phyloP scores from a whole-genome alignment of 2,797 vertebrate species.

The Tenualosa thibaudeaui region DNA sequence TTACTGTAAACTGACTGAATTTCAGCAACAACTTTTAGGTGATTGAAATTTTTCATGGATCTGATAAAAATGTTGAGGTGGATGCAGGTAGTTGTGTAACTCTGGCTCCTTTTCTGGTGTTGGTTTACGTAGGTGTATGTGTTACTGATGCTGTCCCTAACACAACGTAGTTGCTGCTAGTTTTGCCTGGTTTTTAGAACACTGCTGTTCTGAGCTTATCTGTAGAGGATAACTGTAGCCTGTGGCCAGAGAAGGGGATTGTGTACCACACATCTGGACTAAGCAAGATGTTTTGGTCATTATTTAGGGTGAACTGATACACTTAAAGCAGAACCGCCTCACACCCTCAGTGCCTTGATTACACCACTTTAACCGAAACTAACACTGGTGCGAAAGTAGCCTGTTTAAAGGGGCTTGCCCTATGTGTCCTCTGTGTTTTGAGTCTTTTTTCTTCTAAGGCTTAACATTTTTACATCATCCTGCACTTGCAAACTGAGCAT shows the following conservation, averaged over 20 bases:
- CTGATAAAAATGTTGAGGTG: conserved; percentile 20
- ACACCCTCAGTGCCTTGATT: conserved; percentile 36
- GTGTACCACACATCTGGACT: conserved; percentile 34
- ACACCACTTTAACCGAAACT: conserved; percentile 41
- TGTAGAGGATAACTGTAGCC: conserved; percentile 36
- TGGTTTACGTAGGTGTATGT: conserved; percentile 40
- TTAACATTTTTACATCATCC: conserved; percentile 23
- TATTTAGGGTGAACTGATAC: conserved; percentile 39
- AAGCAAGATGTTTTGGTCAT: conserved; percentile 31
- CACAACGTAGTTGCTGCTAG: conserved; percentile 67
- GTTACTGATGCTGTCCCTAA: conserved; percentile 50
- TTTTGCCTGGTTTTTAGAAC: conserved; percentile 63
- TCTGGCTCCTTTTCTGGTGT: conserved; percentile 36
- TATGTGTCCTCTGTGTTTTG: conserved; percentile 33
- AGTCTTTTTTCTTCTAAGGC: conserved; percentile 35
- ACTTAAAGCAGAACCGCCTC: conserved; percentile 23
- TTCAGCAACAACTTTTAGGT: conserved; percentile 23
- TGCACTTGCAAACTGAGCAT: conserved; percentile 47
- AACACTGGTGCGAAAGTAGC: conserved; percentile 45
- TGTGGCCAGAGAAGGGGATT: conserved; percentile 28
- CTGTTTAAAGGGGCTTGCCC: conserved; percentile 38
- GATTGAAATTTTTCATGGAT: neutral
- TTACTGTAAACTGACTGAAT: conserved; percentile 59
- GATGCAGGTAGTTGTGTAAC: conserved; percentile 41
- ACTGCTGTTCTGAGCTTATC: conserved; percentile 52